Evolutionary conservation across 2,113 vertebrate genomes (phyloP).

Genomic region (Corythornis madagascariensis): DNA sequence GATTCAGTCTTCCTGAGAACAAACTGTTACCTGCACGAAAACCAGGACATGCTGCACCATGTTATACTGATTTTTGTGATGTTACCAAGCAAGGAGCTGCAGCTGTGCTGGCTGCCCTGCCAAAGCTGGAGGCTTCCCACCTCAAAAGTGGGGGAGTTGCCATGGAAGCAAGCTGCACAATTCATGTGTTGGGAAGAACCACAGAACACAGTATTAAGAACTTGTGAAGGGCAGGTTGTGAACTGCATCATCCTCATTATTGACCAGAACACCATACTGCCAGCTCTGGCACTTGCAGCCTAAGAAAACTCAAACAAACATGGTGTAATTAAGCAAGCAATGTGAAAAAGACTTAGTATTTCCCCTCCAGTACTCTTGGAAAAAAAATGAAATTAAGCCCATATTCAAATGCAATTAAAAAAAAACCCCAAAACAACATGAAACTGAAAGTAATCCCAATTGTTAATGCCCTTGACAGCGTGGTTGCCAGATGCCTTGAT

Average conservation of each 20-base stretch:
- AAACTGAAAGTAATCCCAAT: background rate
- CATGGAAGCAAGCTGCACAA: background rate
- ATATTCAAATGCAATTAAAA: background rate
- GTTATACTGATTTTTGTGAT: background rate
- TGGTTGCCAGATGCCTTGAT: background rate
- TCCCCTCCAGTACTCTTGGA: background rate
- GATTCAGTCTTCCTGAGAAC: background rate
- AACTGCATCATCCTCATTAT: background rate
- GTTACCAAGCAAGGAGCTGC: background rate
- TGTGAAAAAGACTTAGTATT: background rate
- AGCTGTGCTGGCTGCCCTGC: background rate
- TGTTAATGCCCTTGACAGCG: conserved; percentile 5
- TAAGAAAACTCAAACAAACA: background rate
- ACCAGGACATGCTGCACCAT: fast-evolving
- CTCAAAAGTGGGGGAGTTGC: background rate
- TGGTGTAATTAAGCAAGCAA: background rate
- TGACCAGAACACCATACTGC: background rate
- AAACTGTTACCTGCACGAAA: background rate
- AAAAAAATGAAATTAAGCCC: background rate
- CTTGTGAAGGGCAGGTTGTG: background rate
- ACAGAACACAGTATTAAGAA: background rate
- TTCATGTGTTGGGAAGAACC: background rate
- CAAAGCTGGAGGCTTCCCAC: conserved; percentile 6
- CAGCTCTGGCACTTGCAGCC: background rate
- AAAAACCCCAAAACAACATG: background rate